These are phyloP conservation scores for Drosophila auraria DNA, from an alignment of 1,140 invertebrate species.

Conservation along the genomic window DNA sequence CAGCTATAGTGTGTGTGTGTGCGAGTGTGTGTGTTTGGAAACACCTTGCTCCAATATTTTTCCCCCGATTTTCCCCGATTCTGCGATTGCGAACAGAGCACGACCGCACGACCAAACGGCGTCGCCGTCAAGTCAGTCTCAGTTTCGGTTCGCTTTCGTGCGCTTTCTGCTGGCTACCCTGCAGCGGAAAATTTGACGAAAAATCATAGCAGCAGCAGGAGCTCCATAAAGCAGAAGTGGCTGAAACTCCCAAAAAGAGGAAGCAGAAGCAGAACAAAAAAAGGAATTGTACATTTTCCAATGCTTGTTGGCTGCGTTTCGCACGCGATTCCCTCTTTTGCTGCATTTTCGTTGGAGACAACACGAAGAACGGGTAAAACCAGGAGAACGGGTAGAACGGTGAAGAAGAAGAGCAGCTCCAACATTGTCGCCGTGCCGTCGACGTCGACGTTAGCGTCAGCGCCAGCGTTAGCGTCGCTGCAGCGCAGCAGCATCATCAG, in stretches of 20 bases:
- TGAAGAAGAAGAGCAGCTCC: slow-evolving; percentile 51
- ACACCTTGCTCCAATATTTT: slow-evolving; percentile 82
- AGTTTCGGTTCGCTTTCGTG: slow-evolving; percentile 77
- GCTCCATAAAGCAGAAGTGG: slow-evolving; percentile 3
- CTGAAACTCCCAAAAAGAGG: slow-evolving; percentile 22
- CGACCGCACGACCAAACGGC: slow-evolving; percentile 33
- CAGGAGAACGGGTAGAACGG: slow-evolving; percentile 49
- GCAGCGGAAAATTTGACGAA: slow-evolving; percentile 69
- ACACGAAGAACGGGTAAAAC: slow-evolving; percentile 46
- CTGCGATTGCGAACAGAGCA: slow-evolving; percentile 40
- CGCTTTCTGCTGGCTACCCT: slow-evolving; percentile 70
- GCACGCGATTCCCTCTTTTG: slow-evolving; percentile 66
- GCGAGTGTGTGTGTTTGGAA: slow-evolving; percentile 70
- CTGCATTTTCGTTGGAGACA: slow-evolving; percentile 37
- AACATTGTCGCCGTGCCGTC: slow-evolving; percentile 73
- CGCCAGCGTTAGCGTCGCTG: slow-evolving; percentile 43
- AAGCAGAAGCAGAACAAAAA: slow-evolving; percentile 2
- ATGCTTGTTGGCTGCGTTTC: slow-evolving; percentile 70
- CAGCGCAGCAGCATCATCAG: slow-evolving; percentile 66
- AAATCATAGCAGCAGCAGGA: slow-evolving; percentile 46
- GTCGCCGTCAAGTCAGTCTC: slow-evolving; percentile 61
- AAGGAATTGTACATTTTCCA: slow-evolving; percentile 60
- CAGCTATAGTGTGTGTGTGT: slow-evolving; percentile 40
- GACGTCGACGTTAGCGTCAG: slow-evolving; percentile 24
- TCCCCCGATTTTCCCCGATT: slow-evolving; percentile 26